Base-by-base conservation (phyloP, 2,113 vertebrate species). In the Chunga burmeisteri region DNA sequence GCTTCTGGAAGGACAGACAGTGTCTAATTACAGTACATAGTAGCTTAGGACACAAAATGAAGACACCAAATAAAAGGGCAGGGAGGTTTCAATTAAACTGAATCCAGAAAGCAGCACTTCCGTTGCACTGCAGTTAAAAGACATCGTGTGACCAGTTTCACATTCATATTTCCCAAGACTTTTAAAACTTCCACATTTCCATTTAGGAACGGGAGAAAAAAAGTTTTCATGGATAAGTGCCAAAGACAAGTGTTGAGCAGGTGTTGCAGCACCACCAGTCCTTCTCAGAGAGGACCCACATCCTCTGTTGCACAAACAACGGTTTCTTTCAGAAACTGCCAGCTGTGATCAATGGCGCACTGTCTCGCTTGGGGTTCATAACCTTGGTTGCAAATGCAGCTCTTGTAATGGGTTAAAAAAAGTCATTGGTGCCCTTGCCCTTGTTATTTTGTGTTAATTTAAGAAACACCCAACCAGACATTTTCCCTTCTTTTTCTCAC, bases 321-420 rank as follows among this genome's bases (percentile, higher is more conserved):
- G 80, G 70, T 20, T 94, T 73, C 84, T 95, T 96, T 96, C 71
- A 97, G 70, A 85, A 84, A 65, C 49, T 75, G 94, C 86, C 91
- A 95, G 84, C 81, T 72, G 73, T 16, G 83, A 94, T 96, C 89
- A 95, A 95, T 82, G 53, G 66, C 0, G 2, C 62, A 66, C 70
- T 93, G 96, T 95, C 74, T 87, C 2, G 3, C 81, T 58, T 30
- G 29, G 55, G 52, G 63, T 93, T 95, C 87, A 42, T 53, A 96
- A 91, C 79, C 40, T 79, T 62, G 38, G 79, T 29, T 86, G 70
- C 93, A 95, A 96, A 96, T 58, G 53, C 62, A 85, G 58, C 78
- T 84, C 74, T 91, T 94, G 58, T 90, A 90, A 90, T 49, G 53
- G 75, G 84, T 91, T 91, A 70, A 94, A 95, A 93, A 84, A 91